Evolutionary conservation across 2,113 vertebrate species (phyloP).

Genomic region (Ageneiosus marmoratus): DNA sequence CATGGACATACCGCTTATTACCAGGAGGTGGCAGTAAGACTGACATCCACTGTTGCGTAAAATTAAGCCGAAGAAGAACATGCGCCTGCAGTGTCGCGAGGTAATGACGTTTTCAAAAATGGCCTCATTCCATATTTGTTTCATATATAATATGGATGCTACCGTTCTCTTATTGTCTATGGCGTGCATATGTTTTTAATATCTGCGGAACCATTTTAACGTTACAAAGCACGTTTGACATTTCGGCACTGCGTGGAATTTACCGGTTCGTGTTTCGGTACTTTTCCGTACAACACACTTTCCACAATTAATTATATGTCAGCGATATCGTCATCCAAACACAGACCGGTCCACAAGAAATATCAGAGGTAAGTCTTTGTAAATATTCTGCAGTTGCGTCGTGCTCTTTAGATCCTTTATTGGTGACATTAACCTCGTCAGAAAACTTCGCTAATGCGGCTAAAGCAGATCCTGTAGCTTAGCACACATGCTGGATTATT

Average conservation of each 20-base stretch:
- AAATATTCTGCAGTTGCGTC: background rate
- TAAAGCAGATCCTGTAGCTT: background rate
- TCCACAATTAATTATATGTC: background rate
- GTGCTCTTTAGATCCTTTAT: background rate
- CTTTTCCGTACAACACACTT: background rate
- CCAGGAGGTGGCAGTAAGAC: background rate
- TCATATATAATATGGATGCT: background rate
- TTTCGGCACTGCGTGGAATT: background rate
- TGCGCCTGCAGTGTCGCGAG: background rate
- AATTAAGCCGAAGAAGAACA: background rate
- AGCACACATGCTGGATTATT: background rate
- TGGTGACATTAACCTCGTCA: background rate
- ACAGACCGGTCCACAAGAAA: conserved; percentile 20
- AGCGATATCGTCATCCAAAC: conserved; percentile 52
- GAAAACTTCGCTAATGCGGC: background rate
- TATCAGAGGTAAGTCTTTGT: conserved; percentile 45
- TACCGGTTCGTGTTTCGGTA: background rate
- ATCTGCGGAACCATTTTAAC: background rate
- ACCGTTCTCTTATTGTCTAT: background rate
- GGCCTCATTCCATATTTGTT: background rate
- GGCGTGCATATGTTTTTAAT: background rate
- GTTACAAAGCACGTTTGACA: background rate
- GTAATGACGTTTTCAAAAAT: background rate
- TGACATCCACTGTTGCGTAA: background rate
- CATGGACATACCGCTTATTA: background rate